Base-by-base conservation (phyloP, 1,140 invertebrate species). In the Choristoneura fumiferana region DNA sequence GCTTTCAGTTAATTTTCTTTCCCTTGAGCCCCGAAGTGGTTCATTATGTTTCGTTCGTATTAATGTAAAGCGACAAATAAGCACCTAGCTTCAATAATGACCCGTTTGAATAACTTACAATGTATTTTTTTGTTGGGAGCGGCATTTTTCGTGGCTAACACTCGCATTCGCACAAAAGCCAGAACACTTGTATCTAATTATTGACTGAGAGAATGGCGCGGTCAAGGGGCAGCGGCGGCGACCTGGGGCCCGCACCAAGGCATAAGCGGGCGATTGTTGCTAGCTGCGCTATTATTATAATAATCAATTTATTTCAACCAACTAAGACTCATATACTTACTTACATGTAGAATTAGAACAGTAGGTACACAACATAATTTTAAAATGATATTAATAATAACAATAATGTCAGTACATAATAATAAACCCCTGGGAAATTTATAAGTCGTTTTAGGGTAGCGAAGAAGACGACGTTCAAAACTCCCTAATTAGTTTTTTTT, bases 171-270 rank as follows among this genome's bases (percentile, higher is more conserved):
- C 18, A 49, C 43, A 49, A 49, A 22, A 18, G 22, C 2, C 2
- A 29, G 37, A 29, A 49, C 43, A 49, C n/a, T 49, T 49, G 43
- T 49, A 49, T 49, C 43, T 49, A 49, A 49, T 49, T 49, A 49
- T 49, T 49, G 40, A n/a, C 40, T 43, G n/a, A 14, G 22, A 43
- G 17, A 49, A 17, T 18, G 17, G 18, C 17, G 43, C 12, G 43
- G 43, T 49, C 43, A 49, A 49, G 29, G 1, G 0, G 18, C 37
- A 39, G 12, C 8, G 12, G 43, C 22, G 40, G n/a, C 40, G 40
- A 43, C n/a, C 14, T 15, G 17, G 15, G 40, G 15, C 8, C 13
- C 40, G 9, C 4, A 4, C 5, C 40, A 18, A 45, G 17, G n/a
- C 40, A 49, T 5, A 12, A 18, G 22, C 43, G 8, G 43, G 2